Base-by-base conservation (phyloP, 2,888 invertebrate genomes). In the Harmothoe impar region DNA sequence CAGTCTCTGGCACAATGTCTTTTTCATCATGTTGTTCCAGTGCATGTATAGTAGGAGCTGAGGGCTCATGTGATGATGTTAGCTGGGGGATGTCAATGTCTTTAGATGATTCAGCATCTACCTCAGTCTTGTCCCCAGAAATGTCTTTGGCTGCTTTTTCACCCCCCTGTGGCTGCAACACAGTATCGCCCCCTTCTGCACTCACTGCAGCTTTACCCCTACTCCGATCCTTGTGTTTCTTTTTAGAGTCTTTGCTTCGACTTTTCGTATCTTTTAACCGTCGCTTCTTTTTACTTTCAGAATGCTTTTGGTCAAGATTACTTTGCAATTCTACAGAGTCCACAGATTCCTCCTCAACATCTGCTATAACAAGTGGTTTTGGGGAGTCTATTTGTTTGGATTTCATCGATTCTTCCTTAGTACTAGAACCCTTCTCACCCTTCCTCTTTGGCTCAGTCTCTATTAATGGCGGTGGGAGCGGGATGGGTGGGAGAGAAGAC, bases 241-340 rank as follows among this genome's bases (percentile, higher is more conserved):
- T 86, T 86, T 86, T 86, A 86, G 86, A 86, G 86, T 86, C 86
- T 56, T 56, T 86, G 54, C 56, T 86, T n/a, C 86, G 52, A 86
- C 86, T 52, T 86, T 56, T 56, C n/a, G 10, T 29, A 10, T 86
- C 86, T 56, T 86, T 86, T 81, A 81, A 81, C 43, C 81, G 33
- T 15, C 35, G 81, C n/a, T 81, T 81, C 81, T 81, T 81, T 81
- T 81, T 81, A 81, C 43, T 81, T 43, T 81, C 81, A 81, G 81
- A 43, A 15, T 33, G 81, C 43, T 43, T 15, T 81, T 43, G n/a
- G 43, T 81, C 81, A 20, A 20, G 77, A 77, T 77, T 77, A 77
- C 31, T 77, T 77, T 77, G 77, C 25, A 25, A 77, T 12, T 81
- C 81, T 35, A 43, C 23, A 43, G 81, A 20, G 35, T 17, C 3